Conservation (phyloP, 1,140 invertebrate genomes). For the Cydia amplana region DNA sequence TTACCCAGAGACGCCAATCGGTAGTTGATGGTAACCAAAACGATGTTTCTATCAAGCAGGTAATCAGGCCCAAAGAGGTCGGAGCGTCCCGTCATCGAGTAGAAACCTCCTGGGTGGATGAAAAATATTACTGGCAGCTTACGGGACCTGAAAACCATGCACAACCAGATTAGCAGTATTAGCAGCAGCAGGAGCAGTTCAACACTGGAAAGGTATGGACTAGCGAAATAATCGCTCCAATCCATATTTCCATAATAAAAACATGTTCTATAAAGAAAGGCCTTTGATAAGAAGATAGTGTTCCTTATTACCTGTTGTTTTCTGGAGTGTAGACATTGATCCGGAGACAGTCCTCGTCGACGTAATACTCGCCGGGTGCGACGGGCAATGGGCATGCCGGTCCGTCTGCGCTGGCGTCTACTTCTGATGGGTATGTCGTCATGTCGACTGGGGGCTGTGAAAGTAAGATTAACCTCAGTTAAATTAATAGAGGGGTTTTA, state of each 20-base stretch:
- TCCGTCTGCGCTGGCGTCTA: conserved; percentile 44
- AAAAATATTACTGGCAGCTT: conserved; percentile 75
- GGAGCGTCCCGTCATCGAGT: conserved; percentile 68
- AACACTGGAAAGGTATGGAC: too few relatives aligned
- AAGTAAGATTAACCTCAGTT: background rate
- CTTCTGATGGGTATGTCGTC: conserved; percentile 5
- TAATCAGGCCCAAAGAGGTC: conserved; percentile 79
- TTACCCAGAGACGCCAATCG: conserved; percentile 79
- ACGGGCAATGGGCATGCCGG: conserved; percentile 42
- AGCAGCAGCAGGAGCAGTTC: too few relatives aligned
- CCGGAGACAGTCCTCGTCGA: conserved; percentile 83
- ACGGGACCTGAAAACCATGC: background rate
- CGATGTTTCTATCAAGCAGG: conserved; percentile 81
- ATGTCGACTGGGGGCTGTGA: conserved; percentile 28
- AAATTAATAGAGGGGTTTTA: background rate
- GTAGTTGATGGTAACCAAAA: conserved; percentile 85
- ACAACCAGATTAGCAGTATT: too few relatives aligned
- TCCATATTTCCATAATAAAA: too few relatives aligned
- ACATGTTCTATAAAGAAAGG: too few relatives aligned
- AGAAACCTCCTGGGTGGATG: conserved; percentile 79
- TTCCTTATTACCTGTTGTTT: conserved; percentile 33
- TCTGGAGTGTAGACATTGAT: conserved; percentile 82
- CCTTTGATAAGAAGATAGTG: background rate
- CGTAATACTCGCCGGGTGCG: conserved; percentile 42
- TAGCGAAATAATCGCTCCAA: too few relatives aligned